phyloP scores from a whole-genome alignment of 2,113 vertebrate species.

The Sebastes fasciatus region DNA sequence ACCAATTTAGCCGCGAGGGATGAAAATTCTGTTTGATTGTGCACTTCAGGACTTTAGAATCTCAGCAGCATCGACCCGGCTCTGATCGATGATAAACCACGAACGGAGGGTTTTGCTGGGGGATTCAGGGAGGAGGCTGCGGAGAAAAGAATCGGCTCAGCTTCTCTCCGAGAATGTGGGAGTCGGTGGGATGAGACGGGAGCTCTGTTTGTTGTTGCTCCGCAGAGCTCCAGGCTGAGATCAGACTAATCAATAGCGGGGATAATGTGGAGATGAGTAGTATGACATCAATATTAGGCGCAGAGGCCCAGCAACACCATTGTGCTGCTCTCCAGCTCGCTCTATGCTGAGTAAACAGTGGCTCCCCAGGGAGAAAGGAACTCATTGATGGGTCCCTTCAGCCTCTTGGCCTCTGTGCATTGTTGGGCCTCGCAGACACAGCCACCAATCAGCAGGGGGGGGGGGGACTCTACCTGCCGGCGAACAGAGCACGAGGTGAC shows the following conservation, averaged over 20 bases:
- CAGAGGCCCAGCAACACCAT: conserved; percentile 56
- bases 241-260: conserved; percentile 77
- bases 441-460: conserved; percentile 28
- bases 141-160: not conserved
- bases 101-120: not conserved
- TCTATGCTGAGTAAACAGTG: conserved; percentile 70
- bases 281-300: conserved; percentile 76
- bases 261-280: conserved; percentile 71
- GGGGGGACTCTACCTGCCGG: conserved; percentile 17
- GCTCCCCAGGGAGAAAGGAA: conserved; percentile 56
- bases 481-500: not conserved
- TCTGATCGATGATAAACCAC: conserved; percentile 45
- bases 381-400: conserved; percentile 59
- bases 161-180: conserved; percentile 29
- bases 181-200: conserved; percentile 28
- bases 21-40: conserved; percentile 38
- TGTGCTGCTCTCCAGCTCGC: conserved; percentile 52
- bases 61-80: conserved; percentile 14
- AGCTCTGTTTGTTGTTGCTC: conserved; percentile 64
- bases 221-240: conserved; percentile 68
- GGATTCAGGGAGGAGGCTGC: conserved; percentile 3
- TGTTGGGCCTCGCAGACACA: conserved; percentile 41
- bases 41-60: conserved; percentile 16
- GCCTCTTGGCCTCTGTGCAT: conserved; percentile 38
- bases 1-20: conserved; percentile 15